A percentile compares a stretch with the other conserved stretches of the same genome.
Evolutionary conservation across 2,113 vertebrate species (phyloP).

Genomic region (Cheirogaleus medius): DNA sequence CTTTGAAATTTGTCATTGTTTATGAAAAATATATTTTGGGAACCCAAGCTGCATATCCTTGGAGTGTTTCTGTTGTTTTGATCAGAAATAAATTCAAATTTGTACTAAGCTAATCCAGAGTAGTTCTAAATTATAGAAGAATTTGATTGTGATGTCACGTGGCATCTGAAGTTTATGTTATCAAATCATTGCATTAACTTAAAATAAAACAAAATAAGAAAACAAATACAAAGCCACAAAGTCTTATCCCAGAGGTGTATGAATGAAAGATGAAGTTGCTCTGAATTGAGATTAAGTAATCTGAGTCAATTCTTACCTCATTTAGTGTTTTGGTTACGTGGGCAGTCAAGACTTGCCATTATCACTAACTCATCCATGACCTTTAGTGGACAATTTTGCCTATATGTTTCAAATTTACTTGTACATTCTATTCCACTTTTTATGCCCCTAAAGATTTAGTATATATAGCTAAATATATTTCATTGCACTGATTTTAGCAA

Average conservation of each 20-base stretch:
- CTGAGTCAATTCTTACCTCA: not conserved
- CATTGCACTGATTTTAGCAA: not conserved
- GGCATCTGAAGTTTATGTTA: not conserved
- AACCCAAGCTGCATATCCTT: not conserved
- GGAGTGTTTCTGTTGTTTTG: not conserved
- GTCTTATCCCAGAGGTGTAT: not conserved
- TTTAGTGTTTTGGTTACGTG: not conserved
- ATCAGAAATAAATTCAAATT: not conserved
- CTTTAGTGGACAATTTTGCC: not conserved
- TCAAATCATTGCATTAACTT: not conserved
- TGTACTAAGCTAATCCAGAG: not conserved
- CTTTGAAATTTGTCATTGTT: constrained; percentile 75
- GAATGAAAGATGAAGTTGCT: not conserved
- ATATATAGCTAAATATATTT: not conserved
- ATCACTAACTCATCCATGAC: not conserved
- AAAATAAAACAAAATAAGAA: not conserved
- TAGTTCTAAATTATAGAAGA: not conserved
- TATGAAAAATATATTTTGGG: not conserved
- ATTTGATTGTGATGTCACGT: not conserved
- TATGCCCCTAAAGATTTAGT: not conserved
- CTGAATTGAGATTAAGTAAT: not conserved
- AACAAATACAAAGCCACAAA: not conserved
- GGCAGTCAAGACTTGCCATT: not conserved
- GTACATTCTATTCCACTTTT: not conserved
- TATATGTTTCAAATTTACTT: not conserved